Conservation (phyloP, 2,888 invertebrate genomes). For the Ectemnius cavifrons region DNA sequence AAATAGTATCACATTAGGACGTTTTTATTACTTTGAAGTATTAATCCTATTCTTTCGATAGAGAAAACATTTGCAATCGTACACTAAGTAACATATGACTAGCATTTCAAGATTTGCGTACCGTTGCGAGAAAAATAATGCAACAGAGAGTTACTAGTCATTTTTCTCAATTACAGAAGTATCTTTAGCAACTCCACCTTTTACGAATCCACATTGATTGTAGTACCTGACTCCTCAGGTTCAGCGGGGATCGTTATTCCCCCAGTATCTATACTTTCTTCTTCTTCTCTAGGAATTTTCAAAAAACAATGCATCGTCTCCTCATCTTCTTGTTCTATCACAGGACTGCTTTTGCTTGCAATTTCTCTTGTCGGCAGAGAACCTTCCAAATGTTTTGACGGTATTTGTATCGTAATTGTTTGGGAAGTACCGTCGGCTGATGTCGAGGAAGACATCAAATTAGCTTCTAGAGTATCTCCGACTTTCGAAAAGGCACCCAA, state of each 20-base stretch:
- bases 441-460: conserved; percentile 75
- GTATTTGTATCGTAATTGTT: conserved; percentile 75
- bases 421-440: conserved; percentile 76
- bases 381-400: conserved; percentile 72
- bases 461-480: conserved; percentile 72
- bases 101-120: conserved; percentile 51
- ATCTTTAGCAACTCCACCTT: conserved; percentile 30
- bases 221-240: conserved; percentile 64
- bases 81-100: conserved; percentile 63
- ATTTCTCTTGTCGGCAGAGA: conserved; percentile 65
- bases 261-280: conserved; percentile 80
- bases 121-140: conserved; percentile 32
- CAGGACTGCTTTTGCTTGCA: conserved; percentile 54
- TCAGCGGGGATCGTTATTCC: conserved; percentile 81
- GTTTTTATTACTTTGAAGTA: conserved; percentile 32
- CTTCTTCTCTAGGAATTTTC: conserved; percentile 75
- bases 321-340: conserved; percentile 77
- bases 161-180: conserved; percentile 33
- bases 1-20: conserved; percentile 52
- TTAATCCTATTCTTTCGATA: conserved; percentile 32
- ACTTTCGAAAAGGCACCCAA: conserved; percentile 74
- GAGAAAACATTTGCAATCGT: conserved; percentile 36
- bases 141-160: conserved; percentile 9
- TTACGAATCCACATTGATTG: conserved; percentile 60
- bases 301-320: conserved; percentile 77